Conservation (phyloP, 2,888 invertebrate genomes). For the Tipula confusa region DNA sequence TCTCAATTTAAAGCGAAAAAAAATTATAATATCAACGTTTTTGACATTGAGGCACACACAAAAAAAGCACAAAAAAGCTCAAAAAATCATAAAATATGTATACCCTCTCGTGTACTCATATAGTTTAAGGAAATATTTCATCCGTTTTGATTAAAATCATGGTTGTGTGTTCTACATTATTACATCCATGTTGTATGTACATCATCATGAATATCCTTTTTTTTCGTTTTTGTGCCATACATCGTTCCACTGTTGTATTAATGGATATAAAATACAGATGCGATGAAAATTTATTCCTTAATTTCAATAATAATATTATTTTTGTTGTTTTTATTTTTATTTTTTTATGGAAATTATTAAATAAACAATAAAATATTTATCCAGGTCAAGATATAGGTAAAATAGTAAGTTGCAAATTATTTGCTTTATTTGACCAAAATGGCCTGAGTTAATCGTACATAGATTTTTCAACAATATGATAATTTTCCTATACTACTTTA, state of each 20-base stretch:
- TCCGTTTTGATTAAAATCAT: constrained; percentile 20
- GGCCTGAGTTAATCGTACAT: not conserved
- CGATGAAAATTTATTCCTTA: constrained; percentile 1
- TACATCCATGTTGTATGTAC: not conserved
- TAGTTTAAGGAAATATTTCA: not conserved
- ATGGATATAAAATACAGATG: not conserved
- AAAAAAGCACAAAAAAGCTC: not conserved
- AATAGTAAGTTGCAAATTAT: not conserved
- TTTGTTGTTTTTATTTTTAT: not conserved
- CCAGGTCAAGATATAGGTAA: not conserved
- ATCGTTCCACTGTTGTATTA: constrained; percentile 14
- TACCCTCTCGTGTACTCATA: not conserved
- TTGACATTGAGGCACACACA: not conserved
- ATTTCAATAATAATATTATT: not conserved
- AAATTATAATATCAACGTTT: not conserved
- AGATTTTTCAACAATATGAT: not conserved
- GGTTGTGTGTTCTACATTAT: not conserved
- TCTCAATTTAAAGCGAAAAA: not conserved
- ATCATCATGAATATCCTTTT: constrained; percentile 4
- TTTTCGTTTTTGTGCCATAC: too few relatives aligned
- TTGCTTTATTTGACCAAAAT: not conserved
- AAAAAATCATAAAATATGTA: not conserved
- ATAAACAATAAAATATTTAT: not conserved
- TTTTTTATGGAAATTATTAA: not conserved
- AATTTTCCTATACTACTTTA: not conserved